Percentiles rank a stretch among this genome's conserved stretches.
Evolutionary conservation across 2,797 vertebrate genomes (phyloP).

Genomic region (Syngnathus acus): DNA sequence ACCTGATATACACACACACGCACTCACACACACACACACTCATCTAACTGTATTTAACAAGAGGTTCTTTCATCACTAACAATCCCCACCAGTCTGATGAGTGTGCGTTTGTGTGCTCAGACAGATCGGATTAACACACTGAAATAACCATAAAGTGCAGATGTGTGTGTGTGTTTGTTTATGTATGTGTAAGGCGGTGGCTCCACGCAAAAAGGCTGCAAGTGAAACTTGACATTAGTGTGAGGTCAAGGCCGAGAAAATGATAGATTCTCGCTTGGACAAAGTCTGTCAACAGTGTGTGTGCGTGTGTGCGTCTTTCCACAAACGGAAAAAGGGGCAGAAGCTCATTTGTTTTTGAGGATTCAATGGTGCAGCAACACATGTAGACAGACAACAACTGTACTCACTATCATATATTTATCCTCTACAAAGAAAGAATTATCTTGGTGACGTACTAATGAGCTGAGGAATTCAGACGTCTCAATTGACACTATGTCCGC

Average conservation of each 20-base stretch:
- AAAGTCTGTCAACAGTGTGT: conserved; percentile 10
- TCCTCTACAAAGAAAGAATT: too few species aligned
- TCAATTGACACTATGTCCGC: too few species aligned
- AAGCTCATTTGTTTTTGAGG: too few species aligned
- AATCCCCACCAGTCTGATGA: conserved; percentile 1
- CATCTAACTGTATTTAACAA: conserved; percentile 22
- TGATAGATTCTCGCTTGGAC: conserved; percentile 24
- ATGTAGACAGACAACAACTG: too few species aligned
- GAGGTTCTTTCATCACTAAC: conserved; percentile 8
- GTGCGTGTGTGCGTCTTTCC: neutral
- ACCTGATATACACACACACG: conserved; percentile 30
- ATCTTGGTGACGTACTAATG: too few species aligned
- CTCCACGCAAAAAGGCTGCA: conserved; percentile 13
- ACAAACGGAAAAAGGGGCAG: neutral
- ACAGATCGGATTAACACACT: conserved; percentile 37
- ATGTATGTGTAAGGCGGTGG: conserved; percentile 17
- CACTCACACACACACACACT: conserved; percentile 23
- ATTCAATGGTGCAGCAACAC: too few species aligned
- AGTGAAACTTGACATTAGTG: conserved; percentile 38
- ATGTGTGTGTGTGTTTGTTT: conserved; percentile 15
- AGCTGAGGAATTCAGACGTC: too few species aligned
- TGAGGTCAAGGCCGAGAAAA: conserved; percentile 33
- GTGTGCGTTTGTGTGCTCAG: conserved; percentile 7
- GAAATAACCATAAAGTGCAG: conserved; percentile 29
- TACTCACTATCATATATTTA: too few species aligned